These are phyloP conservation scores for Brienomyrus longianalis DNA, from an alignment of 2,113 vertebrate genomes.

Conservation along the genomic window DNA sequence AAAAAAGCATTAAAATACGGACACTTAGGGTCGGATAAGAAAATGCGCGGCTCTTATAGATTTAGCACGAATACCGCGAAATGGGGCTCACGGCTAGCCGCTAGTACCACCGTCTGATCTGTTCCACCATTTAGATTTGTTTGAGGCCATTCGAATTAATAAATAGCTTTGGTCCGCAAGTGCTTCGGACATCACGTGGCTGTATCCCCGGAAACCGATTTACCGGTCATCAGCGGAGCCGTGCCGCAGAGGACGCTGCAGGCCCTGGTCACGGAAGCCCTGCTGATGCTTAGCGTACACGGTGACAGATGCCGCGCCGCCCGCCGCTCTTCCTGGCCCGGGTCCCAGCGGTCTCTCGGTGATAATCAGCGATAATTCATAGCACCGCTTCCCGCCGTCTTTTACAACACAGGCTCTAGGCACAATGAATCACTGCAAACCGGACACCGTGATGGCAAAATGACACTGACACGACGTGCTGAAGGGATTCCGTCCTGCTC, in stretches of 20 bases:
- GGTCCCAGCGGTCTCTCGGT: not conserved
- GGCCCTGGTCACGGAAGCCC: not conserved
- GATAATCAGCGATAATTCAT: slow-evolving; percentile 5
- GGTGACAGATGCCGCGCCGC: not conserved
- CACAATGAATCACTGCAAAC: not conserved
- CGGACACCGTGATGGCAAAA: not conserved
- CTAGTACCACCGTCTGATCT: not conserved
- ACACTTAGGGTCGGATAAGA: not conserved
- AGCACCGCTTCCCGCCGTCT: not conserved
- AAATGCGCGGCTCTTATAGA: too few species aligned
- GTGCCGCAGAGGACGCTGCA: not conserved
- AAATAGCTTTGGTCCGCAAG: not conserved
- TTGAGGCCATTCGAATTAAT: not conserved
- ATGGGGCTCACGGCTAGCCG: not conserved
- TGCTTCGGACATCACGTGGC: not conserved
- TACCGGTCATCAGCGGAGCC: not conserved
- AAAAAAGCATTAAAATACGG: not conserved
- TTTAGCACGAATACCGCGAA: not conserved
- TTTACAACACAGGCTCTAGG: not conserved
- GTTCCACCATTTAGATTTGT: not conserved
- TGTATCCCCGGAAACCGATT: not conserved
- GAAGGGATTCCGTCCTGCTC: not conserved
- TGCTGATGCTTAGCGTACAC: not conserved
- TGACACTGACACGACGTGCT: not conserved
- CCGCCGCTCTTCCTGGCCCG: not conserved